Percentiles rank a stretch among this genome's conserved stretches.
These are phyloP conservation scores for Drosophila nikananu DNA, from an alignment of 1,140 invertebrate genomes.

Conservation along the genomic window DNA sequence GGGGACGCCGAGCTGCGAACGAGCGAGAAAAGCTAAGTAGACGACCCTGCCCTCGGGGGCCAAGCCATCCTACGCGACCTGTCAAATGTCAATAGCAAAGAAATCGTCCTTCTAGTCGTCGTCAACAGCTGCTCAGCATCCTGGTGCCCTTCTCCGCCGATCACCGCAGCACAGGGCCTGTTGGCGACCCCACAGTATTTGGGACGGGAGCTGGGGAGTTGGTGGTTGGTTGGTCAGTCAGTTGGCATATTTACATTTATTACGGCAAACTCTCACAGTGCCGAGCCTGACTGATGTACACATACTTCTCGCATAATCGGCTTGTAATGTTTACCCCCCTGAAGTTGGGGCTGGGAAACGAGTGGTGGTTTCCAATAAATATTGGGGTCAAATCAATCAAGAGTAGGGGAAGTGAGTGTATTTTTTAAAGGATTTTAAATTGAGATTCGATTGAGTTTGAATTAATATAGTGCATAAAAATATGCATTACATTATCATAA, in stretches of 20 bases:
- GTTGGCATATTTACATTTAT: slow-evolving; percentile 71
- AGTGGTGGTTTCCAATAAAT: background rate
- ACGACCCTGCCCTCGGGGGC: slow-evolving; percentile 51
- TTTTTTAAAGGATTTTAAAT: background rate
- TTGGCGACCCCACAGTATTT: slow-evolving; percentile 24
- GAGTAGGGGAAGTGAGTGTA: background rate
- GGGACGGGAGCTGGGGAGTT: background rate
- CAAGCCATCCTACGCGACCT: slow-evolving; percentile 58
- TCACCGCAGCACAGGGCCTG: slow-evolving; percentile 58
- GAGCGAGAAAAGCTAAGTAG: slow-evolving; percentile 28
- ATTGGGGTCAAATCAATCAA: background rate
- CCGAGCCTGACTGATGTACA: slow-evolving; percentile 22
- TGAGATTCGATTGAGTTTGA: background rate
- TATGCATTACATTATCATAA: background rate
- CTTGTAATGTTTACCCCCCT: slow-evolving; percentile 44
- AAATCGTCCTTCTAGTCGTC: slow-evolving; percentile 36
- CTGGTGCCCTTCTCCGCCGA: slow-evolving; percentile 25
- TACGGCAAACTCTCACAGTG: slow-evolving; percentile 22
- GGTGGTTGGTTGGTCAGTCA: slow-evolving; percentile 45
- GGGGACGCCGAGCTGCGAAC: slow-evolving; percentile 9
- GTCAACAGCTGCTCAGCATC: slow-evolving; percentile 63
- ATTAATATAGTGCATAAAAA: background rate
- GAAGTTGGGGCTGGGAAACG: background rate
- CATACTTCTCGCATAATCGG: slow-evolving; percentile 53
- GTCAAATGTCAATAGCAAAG: slow-evolving; percentile 84